Conservation (phyloP, 2,888 invertebrate genomes). For the Sycophila texana region DNA sequence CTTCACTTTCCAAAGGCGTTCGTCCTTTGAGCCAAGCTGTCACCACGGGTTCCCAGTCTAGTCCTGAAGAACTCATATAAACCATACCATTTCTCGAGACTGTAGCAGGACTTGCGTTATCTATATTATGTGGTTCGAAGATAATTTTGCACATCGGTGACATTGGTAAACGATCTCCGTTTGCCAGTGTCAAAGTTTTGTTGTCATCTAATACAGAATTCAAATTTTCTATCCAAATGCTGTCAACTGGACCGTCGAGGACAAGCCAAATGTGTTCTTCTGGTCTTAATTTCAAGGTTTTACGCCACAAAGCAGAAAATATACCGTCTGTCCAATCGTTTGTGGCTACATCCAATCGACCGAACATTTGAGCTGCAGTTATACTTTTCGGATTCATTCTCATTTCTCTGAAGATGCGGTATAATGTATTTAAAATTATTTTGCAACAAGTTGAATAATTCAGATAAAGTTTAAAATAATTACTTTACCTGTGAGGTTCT, state of each 20-base stretch:
- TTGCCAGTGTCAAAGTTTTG: slow-evolving; percentile 94
- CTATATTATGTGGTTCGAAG: slow-evolving; percentile 97
- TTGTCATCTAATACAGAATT: slow-evolving; percentile 98
- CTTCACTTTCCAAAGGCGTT: slow-evolving; percentile 79
- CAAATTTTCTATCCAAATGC: slow-evolving; percentile 98
- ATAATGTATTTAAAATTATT: neutral
- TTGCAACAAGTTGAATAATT: neutral
- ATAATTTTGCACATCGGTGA: slow-evolving; percentile 95
- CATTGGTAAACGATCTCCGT: slow-evolving; percentile 96
- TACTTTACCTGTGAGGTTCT: slow-evolving; percentile 84
- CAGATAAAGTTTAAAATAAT: slow-evolving; percentile 20
- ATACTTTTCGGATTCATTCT: slow-evolving; percentile 99
- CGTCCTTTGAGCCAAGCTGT: slow-evolving; percentile 88
- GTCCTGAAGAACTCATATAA: slow-evolving; percentile 97
- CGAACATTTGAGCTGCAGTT: slow-evolving; percentile 98
- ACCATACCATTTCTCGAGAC: slow-evolving; percentile 96
- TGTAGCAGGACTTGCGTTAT: slow-evolving; percentile 98
- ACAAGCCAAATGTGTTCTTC: slow-evolving; percentile 95
- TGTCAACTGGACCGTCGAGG: slow-evolving; percentile 96
- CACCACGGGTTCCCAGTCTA: slow-evolving; percentile 94
- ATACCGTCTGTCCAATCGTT: slow-evolving; percentile 99
- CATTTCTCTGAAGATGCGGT: slow-evolving; percentile 84
- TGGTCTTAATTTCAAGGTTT: slow-evolving; percentile 90
- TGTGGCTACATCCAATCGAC: slow-evolving; percentile 95
- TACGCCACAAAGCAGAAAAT: slow-evolving; percentile 96